Percentiles rank a stretch among this genome's conserved stretches.
phyloP scores from a whole-genome alignment of 1,140 invertebrate species.

The Coenobita brevimanus region DNA sequence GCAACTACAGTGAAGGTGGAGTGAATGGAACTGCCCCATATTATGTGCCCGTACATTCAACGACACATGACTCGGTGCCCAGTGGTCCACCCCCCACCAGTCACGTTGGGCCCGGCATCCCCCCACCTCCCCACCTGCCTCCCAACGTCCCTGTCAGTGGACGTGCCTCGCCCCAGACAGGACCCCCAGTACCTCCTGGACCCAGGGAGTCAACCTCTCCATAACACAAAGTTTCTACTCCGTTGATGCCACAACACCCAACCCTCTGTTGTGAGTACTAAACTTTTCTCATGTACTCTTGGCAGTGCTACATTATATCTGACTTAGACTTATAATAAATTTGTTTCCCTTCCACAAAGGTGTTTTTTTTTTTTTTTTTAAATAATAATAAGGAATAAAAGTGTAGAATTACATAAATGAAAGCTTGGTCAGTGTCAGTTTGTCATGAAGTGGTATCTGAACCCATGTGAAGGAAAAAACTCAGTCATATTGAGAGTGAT shows the following conservation, averaged over 20 bases:
- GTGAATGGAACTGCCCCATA: conserved; percentile 66
- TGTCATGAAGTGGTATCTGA: too few relatives aligned
- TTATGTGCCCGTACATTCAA: conserved; percentile 69
- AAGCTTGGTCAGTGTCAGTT: too few relatives aligned
- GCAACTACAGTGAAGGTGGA: conserved; percentile 52
- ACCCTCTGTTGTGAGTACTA: conserved; percentile 48
- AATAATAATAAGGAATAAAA: too few relatives aligned
- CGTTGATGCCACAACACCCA: conserved; percentile 39
- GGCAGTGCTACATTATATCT: too few relatives aligned
- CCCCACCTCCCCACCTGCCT: conserved; percentile 54
- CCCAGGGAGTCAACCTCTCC: conserved; percentile 63
- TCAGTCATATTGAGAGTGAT: too few relatives aligned
- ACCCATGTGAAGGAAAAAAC: too few relatives aligned
- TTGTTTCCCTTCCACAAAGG: too few relatives aligned
- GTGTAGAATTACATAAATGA: too few relatives aligned
- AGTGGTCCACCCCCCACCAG: conserved; percentile 60
- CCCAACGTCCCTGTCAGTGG: conserved; percentile 60
- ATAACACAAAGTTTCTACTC: conserved; percentile 56
- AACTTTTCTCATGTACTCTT: too few relatives aligned
- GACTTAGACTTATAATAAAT: too few relatives aligned
- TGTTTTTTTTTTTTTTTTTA: too few relatives aligned
- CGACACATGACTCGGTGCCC: conserved; percentile 63
- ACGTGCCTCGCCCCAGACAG: conserved; percentile 53
- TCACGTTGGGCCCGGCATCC: conserved; percentile 51
- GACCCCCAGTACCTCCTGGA: conserved; percentile 55